These are phyloP conservation scores for Dicycla oo DNA, from an alignment of 2,888 invertebrate genomes.

Conservation along the genomic window DNA sequence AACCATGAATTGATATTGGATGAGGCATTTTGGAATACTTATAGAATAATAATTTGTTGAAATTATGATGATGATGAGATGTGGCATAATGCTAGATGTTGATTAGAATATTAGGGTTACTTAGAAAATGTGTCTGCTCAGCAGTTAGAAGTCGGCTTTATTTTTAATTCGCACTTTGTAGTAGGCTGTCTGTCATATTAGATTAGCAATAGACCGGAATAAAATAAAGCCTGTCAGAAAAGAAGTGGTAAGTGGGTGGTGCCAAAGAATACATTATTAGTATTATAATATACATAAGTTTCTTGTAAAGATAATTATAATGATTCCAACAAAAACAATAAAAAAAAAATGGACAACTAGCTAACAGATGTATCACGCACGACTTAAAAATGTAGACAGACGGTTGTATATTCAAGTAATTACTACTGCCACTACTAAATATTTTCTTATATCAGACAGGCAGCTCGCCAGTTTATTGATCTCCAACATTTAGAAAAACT, in stretches of 20 bases:
- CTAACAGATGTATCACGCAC: conserved; percentile 41
- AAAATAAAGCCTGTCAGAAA: conserved; percentile 8
- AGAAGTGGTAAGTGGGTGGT: conserved; percentile 22
- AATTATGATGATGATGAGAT: background rate
- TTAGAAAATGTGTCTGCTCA: background rate
- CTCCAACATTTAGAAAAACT: conserved; percentile 53
- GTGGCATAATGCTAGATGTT: background rate
- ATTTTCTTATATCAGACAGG: conserved; percentile 31
- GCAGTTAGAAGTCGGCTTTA: background rate
- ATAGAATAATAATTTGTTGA: background rate
- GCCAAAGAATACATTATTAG: conserved; percentile 36
- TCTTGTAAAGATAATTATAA: conserved; percentile 50
- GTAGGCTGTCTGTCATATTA: conserved; percentile 10
- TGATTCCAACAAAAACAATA: conserved; percentile 32
- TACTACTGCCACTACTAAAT: conserved; percentile 44
- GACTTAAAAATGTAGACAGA: conserved; percentile 47
- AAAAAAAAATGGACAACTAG: conserved; percentile 25
- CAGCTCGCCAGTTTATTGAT: conserved; percentile 53
- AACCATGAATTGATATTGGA: conserved; percentile 41
- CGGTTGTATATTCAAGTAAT: conserved; percentile 56
- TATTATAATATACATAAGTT: conserved; percentile 23
- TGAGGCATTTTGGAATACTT: conserved; percentile 30
- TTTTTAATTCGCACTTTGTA: conserved; percentile 2
- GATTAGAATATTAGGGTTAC: background rate
- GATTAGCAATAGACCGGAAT: conserved; percentile 26